phyloP scores from a whole-genome alignment of 2,888 invertebrate species.

The Tetranychus truncatus region DNA sequence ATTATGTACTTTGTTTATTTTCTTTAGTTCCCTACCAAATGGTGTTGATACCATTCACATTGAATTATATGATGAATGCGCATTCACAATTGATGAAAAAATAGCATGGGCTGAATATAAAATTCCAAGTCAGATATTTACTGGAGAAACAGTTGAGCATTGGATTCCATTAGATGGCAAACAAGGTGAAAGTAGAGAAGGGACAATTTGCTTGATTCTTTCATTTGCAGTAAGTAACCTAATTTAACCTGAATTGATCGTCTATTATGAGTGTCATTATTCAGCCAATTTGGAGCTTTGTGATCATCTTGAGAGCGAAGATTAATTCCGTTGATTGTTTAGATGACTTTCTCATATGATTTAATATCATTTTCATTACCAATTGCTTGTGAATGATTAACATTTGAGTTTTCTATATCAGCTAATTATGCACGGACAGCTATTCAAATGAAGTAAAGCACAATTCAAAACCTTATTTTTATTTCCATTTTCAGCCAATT shows the following conservation, averaged over 20 bases:
- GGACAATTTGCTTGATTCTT: constrained; percentile 65
- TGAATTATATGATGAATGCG: constrained; percentile 91
- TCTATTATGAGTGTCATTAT: too few relatives aligned
- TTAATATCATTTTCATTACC: too few relatives aligned
- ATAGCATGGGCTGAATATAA: constrained; percentile 81
- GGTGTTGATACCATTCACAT: constrained; percentile 72
- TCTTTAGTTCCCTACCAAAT: constrained; percentile 53
- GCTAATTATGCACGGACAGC: too few relatives aligned
- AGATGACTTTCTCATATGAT: too few relatives aligned
- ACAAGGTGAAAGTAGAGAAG: constrained; percentile 83
- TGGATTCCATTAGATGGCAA: constrained; percentile 86
- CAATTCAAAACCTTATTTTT: too few relatives aligned
- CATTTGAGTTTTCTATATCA: too few relatives aligned
- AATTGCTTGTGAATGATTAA: too few relatives aligned
- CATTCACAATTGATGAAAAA: constrained; percentile 85
- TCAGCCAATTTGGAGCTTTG: too few relatives aligned
- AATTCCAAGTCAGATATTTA: constrained; percentile 61
- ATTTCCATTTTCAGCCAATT: neutral
- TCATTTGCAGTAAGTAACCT: constrained; percentile 18
- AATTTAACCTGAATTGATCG: too few relatives aligned
- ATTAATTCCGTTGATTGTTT: neutral
- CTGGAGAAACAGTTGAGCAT: constrained; percentile 75
- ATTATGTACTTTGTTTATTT: constrained; percentile 12
- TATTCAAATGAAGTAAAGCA: too few relatives aligned
- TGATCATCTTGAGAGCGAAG: too few relatives aligned